phyloP scores from a whole-genome alignment of 2,888 invertebrate genomes.

The Hypolimnas misippus region DNA sequence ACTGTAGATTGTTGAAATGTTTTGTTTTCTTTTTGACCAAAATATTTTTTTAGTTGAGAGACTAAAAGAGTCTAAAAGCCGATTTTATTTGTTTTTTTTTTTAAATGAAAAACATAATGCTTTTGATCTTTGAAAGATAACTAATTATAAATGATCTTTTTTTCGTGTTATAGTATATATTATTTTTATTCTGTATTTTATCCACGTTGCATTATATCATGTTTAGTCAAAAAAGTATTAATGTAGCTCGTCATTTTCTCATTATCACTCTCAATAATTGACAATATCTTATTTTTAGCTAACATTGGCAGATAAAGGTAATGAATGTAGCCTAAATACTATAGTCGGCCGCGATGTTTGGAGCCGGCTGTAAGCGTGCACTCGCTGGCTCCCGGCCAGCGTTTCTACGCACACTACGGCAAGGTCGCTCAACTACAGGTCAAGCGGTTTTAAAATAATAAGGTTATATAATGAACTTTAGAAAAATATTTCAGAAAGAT shows the following conservation, averaged over 20 bases:
- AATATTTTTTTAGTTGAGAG: no score
- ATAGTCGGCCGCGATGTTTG: slow-evolving; percentile 4
- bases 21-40: background rate
- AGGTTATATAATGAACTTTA: slow-evolving; percentile 36
- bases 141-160: no score
- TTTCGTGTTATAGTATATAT: no score
- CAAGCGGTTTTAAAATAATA: slow-evolving; percentile 51
- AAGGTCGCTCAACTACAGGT: slow-evolving; percentile 52
- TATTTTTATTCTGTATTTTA: no score
- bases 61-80: no score
- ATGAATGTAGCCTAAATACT: slow-evolving; percentile 10
- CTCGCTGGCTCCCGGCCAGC: slow-evolving; percentile 58
- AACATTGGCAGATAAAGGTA: slow-evolving; percentile 1
- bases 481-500: slow-evolving; percentile 13
- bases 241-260: background rate
- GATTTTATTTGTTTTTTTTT: no score
- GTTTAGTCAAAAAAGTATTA: background rate
- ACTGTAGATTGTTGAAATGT: background rate
- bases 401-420: slow-evolving; percentile 56
- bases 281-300: slow-evolving; percentile 7
- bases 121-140: no score
- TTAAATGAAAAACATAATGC: no score
- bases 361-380: background rate
- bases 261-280: background rate
- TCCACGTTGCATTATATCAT: no score